Base-by-base conservation (phyloP, 2,888 invertebrate species). In the Rhodophaea formosa region DNA sequence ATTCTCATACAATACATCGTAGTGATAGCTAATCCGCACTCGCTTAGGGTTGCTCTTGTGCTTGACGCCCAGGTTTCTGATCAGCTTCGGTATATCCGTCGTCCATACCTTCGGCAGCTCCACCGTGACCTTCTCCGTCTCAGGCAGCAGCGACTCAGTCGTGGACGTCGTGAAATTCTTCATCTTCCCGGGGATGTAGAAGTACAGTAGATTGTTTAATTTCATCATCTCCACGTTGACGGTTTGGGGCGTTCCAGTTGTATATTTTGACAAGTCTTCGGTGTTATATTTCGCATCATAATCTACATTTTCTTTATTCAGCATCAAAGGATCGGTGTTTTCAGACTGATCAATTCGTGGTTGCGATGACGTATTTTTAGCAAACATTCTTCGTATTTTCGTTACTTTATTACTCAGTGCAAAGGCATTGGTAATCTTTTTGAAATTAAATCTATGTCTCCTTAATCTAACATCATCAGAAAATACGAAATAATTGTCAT, bases 11-110 rank as follows among this genome's bases (percentile, higher is more conserved):
- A 51, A 3, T 0, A 51, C 45, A 12, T 54, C 44, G 15, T 54
- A 54, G 12, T 51, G 51, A 7, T 51, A 51, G 30, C 51, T 51
- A 16, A 51, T 51, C 3, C 35, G 51, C 7, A 51, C 51, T 17
- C 51, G 16, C 51, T 51, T 51, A 5, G 51, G 51, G 15, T 39
- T 10, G 39, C 12, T 51, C 17, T 51, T 51, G 12, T 14, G 35
- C 17, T 39, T 51, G 12, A 51, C 2, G 35, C 16, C 51, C 51
- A 51, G 16, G 12, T n/a, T 15, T 12, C 16, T 16, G 12, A 35
- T 10, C 51, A 51, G 16, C 17, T 51, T 17, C 10, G 35, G 35
- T 12, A 35, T 16, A 8, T 17, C 51, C 10, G 51, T 8, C 8
- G 35, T 17, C 12, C n/a, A 35, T n/a, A 39, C 35, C n/a, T 15